Base-by-base conservation (phyloP, 2,888 invertebrate genomes). In the Drosophila testacea region DNA sequence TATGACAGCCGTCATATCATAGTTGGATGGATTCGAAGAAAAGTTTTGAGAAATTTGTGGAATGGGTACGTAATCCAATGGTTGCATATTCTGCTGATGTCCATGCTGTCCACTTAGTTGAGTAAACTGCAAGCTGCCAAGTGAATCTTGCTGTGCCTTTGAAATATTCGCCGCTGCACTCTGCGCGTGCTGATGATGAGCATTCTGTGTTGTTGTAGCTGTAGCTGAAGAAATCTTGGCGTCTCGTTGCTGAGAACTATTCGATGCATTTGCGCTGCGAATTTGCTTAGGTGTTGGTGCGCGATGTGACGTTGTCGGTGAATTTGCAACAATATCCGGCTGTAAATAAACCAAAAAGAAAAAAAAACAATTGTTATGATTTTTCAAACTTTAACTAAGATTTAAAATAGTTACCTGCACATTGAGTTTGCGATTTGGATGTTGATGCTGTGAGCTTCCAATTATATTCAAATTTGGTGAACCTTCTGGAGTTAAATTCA, bases 1-100 rank as follows among this genome's bases (percentile, higher is more conserved):
- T 48, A 95, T 95, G 1, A 95, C 95, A 34, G 95, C 94, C 0
- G 95, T 94, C 93, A 95, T 94, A 48, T 95, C 95, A 83, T 95
- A 94, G 71, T 94, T 93, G 2, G 94, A 93, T 59, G 93, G 93
- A 76, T 94, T 94, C 66, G 94, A 93, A 1, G 95, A 93, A 64
- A 94, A 94, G 11, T 94, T 94, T 75, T 91, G 92, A 0, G 94
- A 93, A 92, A 95, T 94, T 72, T 94, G 93, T 5, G 94, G 93
- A 60, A 94, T 93, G 1, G 91, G 78, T 52, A 91, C 76, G 55
- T 90, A 91, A 46, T 91, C 91, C 28, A 86, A 92, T 66, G 94
- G 93, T 63, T 92, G 92, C 91, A 92, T 92, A 9, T 90, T 91
- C 82, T 93, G 92, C 71, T 93, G 92, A 55, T 93, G 90, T 4